Evolutionary conservation across 2,888 invertebrate genomes (phyloP).

Genomic region (Cosmia trapezina): DNA sequence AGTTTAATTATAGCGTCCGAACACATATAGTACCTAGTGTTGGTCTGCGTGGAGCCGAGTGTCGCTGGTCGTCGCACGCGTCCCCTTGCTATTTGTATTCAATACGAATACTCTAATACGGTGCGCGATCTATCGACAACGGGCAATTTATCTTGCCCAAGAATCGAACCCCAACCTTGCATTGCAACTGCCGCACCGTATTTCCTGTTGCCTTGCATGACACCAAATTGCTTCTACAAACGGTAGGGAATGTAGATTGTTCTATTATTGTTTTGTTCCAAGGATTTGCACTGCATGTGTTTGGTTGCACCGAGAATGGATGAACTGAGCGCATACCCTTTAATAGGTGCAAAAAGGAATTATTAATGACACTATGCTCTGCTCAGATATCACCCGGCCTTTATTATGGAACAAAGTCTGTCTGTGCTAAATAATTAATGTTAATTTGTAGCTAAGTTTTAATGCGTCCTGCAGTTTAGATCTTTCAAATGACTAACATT

Average conservation of each 20-base stretch:
- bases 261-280: constrained; percentile 81
- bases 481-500: constrained; percentile 49
- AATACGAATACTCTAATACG: constrained; percentile 86
- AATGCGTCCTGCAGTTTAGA: constrained; percentile 34
- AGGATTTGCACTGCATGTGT: constrained; percentile 68
- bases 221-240: constrained; percentile 87
- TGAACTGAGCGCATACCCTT: constrained; percentile 37
- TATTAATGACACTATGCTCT: constrained; percentile 1
- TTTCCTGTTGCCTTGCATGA: constrained; percentile 85
- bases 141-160: constrained; percentile 82
- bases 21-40: constrained; percentile 7
- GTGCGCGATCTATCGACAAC: constrained; percentile 83
- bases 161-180: constrained; percentile 83
- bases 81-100: constrained; percentile 84
- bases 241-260: constrained; percentile 85
- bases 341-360: constrained; percentile 45
- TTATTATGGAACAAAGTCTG: constrained; percentile 16
- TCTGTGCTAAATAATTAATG: constrained; percentile 28
- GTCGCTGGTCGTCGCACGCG: constrained; percentile 62
- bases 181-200: constrained; percentile 79
- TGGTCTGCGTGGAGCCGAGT: constrained; percentile 10
- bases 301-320: constrained; percentile 56
- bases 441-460: constrained; percentile 6
- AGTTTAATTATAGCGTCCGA: constrained; percentile 28
- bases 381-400: constrained; percentile 10